Evolutionary conservation across 2,888 invertebrate species (phyloP).

Genomic region (Andrena fulva): DNA sequence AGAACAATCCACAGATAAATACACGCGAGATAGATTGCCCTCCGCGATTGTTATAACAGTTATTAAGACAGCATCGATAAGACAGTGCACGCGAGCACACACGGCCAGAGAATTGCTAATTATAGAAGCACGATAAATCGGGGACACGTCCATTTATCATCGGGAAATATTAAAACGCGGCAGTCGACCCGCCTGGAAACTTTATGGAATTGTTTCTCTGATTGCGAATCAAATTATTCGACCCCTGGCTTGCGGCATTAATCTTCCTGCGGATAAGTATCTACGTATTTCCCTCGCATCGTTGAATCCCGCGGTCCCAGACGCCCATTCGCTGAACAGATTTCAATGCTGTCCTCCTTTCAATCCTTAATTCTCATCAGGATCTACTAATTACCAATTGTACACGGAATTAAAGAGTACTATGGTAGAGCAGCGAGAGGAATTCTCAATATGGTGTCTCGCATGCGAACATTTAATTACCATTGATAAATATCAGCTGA

Average conservation of each 20-base stretch:
- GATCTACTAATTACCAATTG: too few relatives aligned
- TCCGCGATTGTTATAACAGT: conserved; percentile 43
- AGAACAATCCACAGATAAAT: conserved; percentile 33
- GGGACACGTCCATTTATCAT: conserved; percentile 41
- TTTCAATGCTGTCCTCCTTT: not conserved
- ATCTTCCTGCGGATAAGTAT: conserved; percentile 5
- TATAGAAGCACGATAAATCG: conserved; percentile 46
- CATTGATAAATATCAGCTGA: too few relatives aligned
- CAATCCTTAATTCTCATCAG: too few relatives aligned
- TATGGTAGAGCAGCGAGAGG: too few relatives aligned
- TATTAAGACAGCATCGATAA: conserved; percentile 53
- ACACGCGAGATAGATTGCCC: conserved; percentile 41
- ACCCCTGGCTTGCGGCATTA: not conserved
- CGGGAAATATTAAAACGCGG: conserved; percentile 21
- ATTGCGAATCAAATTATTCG: conserved; percentile 29
- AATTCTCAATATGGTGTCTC: too few relatives aligned
- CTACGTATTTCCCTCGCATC: conserved; percentile 1
- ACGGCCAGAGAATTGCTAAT: conserved; percentile 23
- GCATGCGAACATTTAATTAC: too few relatives aligned
- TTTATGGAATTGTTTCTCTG: conserved; percentile 32
- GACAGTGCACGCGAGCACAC: conserved; percentile 31
- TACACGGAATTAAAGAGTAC: too few relatives aligned
- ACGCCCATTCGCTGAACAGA: not conserved
- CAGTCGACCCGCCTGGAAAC: not conserved
- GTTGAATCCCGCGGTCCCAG: not conserved